phyloP scores from a whole-genome alignment of 2,113 vertebrate species.

The Stigmatopora argus region DNA sequence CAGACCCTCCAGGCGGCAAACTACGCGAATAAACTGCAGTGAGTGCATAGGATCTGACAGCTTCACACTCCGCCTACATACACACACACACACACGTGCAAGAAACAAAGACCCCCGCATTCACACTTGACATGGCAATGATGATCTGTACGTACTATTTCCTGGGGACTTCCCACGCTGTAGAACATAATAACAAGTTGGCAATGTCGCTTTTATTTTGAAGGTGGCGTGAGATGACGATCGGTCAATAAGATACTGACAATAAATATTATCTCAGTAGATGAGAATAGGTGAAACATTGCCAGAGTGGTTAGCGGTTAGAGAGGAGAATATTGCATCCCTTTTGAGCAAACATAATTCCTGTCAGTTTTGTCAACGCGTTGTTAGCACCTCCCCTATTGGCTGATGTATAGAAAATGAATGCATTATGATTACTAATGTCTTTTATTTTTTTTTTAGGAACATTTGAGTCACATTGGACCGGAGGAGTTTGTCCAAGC shows the following conservation, averaged over 20 bases:
- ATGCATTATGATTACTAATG: background rate
- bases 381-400: slow-evolving; percentile 56
- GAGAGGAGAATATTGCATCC: slow-evolving; percentile 28
- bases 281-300: slow-evolving; percentile 10
- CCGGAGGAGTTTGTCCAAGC: slow-evolving; percentile 96
- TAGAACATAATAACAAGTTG: background rate
- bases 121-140: background rate
- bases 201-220: slow-evolving; percentile 14
- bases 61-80: slow-evolving; percentile 42
- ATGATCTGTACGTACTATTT: background rate
- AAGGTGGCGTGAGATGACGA: slow-evolving; percentile 8
- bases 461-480: slow-evolving; percentile 88
- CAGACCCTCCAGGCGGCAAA: slow-evolving; percentile 45
- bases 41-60: slow-evolving; percentile 68
- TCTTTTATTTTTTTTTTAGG: slow-evolving; percentile 66
- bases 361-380: slow-evolving; percentile 48
- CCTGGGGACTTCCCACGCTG: background rate
- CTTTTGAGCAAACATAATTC: slow-evolving; percentile 43
- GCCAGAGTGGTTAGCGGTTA: too few species aligned
- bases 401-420: slow-evolving; percentile 57
- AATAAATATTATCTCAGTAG: slow-evolving; percentile 26
- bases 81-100: slow-evolving; percentile 24
- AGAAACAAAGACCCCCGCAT: background rate
- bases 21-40: slow-evolving; percentile 45
- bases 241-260: slow-evolving; percentile 20